Conservation (phyloP, 2,113 vertebrate species). For the Nycticebus coucang region DNA sequence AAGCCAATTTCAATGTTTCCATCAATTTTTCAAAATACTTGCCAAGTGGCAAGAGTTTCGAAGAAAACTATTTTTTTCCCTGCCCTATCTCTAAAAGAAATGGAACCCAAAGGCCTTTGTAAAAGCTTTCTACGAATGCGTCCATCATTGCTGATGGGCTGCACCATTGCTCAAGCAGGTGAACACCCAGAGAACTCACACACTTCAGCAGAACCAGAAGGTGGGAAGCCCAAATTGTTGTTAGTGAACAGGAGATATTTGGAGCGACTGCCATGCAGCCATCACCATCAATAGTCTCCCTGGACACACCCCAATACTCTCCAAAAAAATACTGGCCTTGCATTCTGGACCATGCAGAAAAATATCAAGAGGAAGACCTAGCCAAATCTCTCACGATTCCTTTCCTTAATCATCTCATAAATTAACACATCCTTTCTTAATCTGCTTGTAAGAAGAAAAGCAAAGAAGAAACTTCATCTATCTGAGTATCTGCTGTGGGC, state of each 20-base stretch:
- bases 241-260: background rate
- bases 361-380: background rate
- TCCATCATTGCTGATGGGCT: background rate
- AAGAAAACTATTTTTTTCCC: background rate
- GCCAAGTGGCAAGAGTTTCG: background rate
- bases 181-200: background rate
- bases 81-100: conserved; percentile 4
- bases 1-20: conserved; percentile 13
- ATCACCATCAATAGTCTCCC: background rate
- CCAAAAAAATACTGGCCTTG: background rate
- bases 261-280: background rate
- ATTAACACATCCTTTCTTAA: background rate
- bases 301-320: background rate
- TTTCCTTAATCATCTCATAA: background rate
- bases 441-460: background rate
- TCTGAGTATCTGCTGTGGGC: background rate
- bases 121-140: background rate
- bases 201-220: background rate
- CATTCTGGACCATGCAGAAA: background rate
- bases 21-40: conserved; percentile 46
- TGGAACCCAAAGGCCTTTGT: background rate
- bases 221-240: background rate
- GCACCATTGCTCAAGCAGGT: background rate
- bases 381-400: background rate
- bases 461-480: background rate